Conservation (phyloP, 1,140 invertebrate genomes). For the Thalassaphorura encarpata region DNA sequence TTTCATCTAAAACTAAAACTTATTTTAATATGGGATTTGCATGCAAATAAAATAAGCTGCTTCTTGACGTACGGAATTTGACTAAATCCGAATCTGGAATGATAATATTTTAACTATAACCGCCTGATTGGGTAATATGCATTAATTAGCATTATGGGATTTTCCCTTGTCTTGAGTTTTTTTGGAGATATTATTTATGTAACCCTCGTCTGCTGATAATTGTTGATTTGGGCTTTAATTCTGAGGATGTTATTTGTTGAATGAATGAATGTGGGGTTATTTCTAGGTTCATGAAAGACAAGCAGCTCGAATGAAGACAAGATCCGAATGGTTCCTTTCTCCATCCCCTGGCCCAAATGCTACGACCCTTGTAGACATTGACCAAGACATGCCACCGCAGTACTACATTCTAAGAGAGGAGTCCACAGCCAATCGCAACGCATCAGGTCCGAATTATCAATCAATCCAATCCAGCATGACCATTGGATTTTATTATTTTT, state of each 20-base stretch:
- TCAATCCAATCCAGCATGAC: neutral
- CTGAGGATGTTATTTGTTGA: neutral
- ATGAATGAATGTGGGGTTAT: neutral
- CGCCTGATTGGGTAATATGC: neutral
- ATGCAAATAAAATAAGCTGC: no score
- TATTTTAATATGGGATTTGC: no score
- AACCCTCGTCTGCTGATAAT: no score
- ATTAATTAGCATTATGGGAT: no score
- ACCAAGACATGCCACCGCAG: conserved; percentile 3
- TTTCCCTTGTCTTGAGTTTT: neutral
- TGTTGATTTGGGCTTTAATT: neutral
- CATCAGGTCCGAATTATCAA: neutral
- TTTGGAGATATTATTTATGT: no score
- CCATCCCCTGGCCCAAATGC: conserved; percentile 39
- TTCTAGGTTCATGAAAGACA: conserved; percentile 84
- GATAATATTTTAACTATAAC: neutral
- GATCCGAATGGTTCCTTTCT: conserved; percentile 87
- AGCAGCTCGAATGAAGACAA: conserved; percentile 80
- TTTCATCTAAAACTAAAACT: no score
- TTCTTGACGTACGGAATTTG: no score
- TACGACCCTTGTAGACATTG: conserved; percentile 18
- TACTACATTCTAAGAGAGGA: conserved; percentile 24
- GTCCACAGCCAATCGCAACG: conserved; percentile 11
- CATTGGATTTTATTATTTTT: no score
- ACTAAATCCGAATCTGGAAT: no score